Conservation (phyloP, 2,113 vertebrate genomes). For the Motacilla alba region DNA sequence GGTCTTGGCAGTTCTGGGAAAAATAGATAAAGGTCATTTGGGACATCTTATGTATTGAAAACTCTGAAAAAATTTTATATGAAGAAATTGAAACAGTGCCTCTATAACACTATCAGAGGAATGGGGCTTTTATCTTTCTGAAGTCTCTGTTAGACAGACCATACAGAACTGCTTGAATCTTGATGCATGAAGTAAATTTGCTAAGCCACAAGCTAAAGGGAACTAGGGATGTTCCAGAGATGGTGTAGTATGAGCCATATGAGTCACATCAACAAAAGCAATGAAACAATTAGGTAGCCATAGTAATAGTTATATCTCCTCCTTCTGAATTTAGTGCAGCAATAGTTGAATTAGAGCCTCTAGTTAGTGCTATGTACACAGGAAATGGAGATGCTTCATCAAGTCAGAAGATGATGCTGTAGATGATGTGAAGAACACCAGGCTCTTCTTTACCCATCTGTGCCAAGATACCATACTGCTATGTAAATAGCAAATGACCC, state of each 20-base stretch:
- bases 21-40: background rate
- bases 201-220: background rate
- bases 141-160: background rate
- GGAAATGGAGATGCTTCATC: background rate
- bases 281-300: background rate
- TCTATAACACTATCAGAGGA: background rate
- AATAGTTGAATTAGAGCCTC: background rate
- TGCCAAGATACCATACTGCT: background rate
- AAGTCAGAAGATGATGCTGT: background rate
- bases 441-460: background rate
- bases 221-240: background rate
- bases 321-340: background rate
- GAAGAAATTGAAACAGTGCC: background rate
- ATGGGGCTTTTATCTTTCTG: background rate
- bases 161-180: background rate
- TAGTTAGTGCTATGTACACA: background rate
- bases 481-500: background rate
- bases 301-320: background rate
- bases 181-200: background rate
- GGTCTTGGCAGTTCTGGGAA: background rate
- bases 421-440: background rate
- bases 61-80: background rate
- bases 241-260: accelerated
- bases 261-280: background rate
- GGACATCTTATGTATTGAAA: conserved; percentile 9